Evolutionary conservation across 2,113 vertebrate species (phyloP), one percentile per base, ranked within the genome.

Genomic region (Psammodynastes pulverulentus): DNA sequence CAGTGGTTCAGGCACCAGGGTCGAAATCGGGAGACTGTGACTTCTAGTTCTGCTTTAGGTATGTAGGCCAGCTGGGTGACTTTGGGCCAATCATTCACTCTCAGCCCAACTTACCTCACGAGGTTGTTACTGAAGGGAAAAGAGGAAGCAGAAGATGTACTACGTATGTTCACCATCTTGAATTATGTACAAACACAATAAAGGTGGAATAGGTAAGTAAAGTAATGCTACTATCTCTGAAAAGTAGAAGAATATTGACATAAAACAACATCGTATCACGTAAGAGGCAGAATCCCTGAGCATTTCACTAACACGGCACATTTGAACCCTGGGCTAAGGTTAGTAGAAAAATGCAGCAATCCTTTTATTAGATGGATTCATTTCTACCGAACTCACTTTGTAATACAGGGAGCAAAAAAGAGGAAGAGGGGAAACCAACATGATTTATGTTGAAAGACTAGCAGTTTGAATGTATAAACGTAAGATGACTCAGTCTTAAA

Each of bases 341-440:
- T 1, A 21, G 89, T 62, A 88, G 72, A 90, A 94, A 96, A 96
- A 91, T 0, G 92, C 26, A 86, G 58, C 90, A 86, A 58, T 95
- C 95, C 91, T 95, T 93, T 93, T 86, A 95, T 94, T 94, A 67
- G 52, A 88, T 91, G 90, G 29, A 58, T 58, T 54, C 87, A 26
- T 90, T 93, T 91, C 84, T 0, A 56, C 29, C 29, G 88, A 92
- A 84, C 93, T 95, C 91, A 92, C 62, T 86, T 84, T 88, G 91
- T 86, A 92, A 92, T 91, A 94, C 84, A 94, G 17, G 34, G 94
- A 93, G 95, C 17, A 92, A 95, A 87, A 86, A 46, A 58, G 94
- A 92, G 93, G 93, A 45, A 56, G 93, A 92, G 94, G 93, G 94
- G 91, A 34, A 67, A n/a, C n/a, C 5, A 52, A 93, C 87, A 93